Base-by-base conservation (phyloP, 2,113 vertebrate species). In the Callithrix jacchus region DNA sequence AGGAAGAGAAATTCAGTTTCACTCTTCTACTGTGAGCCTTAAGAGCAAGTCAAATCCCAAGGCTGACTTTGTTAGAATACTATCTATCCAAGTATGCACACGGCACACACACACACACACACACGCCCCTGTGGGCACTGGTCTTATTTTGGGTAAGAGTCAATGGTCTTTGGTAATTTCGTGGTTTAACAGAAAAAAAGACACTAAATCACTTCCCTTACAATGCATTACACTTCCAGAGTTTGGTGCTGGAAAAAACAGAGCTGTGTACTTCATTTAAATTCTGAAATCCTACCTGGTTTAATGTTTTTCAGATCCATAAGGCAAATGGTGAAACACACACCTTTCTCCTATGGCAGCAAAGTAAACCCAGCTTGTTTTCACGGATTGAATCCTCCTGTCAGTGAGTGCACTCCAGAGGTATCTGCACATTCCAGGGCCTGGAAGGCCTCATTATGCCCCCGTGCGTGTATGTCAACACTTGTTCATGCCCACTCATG, bases 1-100 rank as follows among this genome's bases (percentile, higher is more conserved):
- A 66, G 83, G 93, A 89, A 96, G 73, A 92, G 64, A 89, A 64
- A 42, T 2, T 54, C 35, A 52, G 66, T 93, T 74, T 87, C 66
- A 91, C 66, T 88, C 20, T 11, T 66, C 32, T 58, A 40, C 54
- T 56, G 6, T 49, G 74, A 87, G 74, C 64, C 37, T 71, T 76
- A 47, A 76, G 89, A 58, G 70, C 25, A 71, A 91, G 83, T 12
- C 23, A 70, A 18, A 71, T 64, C 64, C 45, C 17, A 58, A 85
- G 54, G 40, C 76, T 61, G 54, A 47, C 49, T 86, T 74, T 52
- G 30, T 85, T 68, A 89, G 35, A 58, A 74, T n/a, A 85, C 40
- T 85, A 49, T 68, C 56, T 96, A 92, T 74, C 56, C 21, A 73
- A 96, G 49, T 54, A 20, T 9, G 25, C 4, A 7, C 16, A 58